These are phyloP conservation scores for Butorides virescens DNA, from an alignment of 2,113 vertebrate species.

Conservation along the genomic window DNA sequence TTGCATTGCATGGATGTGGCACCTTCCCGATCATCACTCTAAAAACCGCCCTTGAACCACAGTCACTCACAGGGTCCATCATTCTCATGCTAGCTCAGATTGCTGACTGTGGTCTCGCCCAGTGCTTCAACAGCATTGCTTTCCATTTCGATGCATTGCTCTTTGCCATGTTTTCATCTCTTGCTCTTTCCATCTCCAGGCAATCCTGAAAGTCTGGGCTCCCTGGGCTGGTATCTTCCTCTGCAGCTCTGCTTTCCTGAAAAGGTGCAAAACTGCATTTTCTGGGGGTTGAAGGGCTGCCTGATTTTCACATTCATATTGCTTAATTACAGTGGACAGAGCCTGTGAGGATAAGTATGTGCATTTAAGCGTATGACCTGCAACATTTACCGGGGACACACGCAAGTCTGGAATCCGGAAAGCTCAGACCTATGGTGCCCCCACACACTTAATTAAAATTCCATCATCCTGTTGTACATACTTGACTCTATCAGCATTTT, in stretches of 20 bases:
- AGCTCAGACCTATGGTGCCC: not conserved
- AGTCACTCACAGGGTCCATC: not conserved
- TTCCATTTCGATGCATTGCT: not conserved
- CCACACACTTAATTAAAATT: not conserved
- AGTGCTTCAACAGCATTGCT: not conserved
- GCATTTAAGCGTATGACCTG: not conserved
- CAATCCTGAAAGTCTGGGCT: not conserved
- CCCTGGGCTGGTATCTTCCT: not conserved
- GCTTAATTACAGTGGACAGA: not conserved
- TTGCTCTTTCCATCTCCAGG: not conserved
- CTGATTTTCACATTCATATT: not conserved
- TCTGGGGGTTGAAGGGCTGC: not conserved
- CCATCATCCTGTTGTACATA: not conserved
- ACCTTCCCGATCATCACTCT: not conserved
- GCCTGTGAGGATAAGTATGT: not conserved
- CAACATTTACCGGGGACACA: not conserved
- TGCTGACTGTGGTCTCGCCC: not conserved
- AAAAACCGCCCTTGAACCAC: not conserved
- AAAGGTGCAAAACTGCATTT: not conserved
- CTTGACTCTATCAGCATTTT: not conserved
- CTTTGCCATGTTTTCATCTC: not conserved
- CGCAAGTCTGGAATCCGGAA: not conserved
- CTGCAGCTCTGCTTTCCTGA: not conserved
- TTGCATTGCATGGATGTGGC: not conserved
- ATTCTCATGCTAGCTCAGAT: not conserved